Base-by-base conservation (phyloP, 2,888 invertebrate genomes). In the Plusia festucae region DNA sequence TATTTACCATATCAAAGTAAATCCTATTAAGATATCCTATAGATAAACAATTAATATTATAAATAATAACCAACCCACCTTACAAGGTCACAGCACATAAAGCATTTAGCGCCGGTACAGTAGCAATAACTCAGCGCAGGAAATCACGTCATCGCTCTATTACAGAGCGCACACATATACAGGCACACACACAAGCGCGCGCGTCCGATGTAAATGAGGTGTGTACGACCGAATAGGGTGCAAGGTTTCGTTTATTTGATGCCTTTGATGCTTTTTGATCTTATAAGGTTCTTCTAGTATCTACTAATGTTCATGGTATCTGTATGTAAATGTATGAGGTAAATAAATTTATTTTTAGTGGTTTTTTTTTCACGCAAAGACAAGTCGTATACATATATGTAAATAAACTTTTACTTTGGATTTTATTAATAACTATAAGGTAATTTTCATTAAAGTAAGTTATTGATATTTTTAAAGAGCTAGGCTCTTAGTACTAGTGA, bases 131-230 rank as follows among this genome's bases (percentile, higher is more conserved):
- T 94, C 94, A 93, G 91, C 93, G 91, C 93, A 93, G 94, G 94
- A 94, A 95, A 95, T 95, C 95, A 95, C 95, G 95, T 95, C 95
- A 94, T 93, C 95, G 94, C 93, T 95, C 94, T 94, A 94, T 95
- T 95, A 95, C 94, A 89, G 89, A 75, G 84, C 90, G 80, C 89
- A 90, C 88, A 85, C 88, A 83, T 64, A 55, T 73, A 53, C 65
- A 40, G 32, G 18, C 61, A 7, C 70, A 34, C 58, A 75, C 67
- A 65, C 82, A 30, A 2, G n/a, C 22, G 16, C 9, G 1, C 46
- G 51, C 83, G 85, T 89, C 66, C 55, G 68, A 67, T 52, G 67
- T 72, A 77, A 59, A 68, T 46, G 32, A 30, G 70, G 64, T 63
- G 63, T 84, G 78, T 62, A 53, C 81, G 76, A 66, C 79, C 16